These are phyloP conservation scores for Brachionus sp. DNA, from an alignment of 1,140 invertebrate species.

Conservation along the genomic window DNA sequence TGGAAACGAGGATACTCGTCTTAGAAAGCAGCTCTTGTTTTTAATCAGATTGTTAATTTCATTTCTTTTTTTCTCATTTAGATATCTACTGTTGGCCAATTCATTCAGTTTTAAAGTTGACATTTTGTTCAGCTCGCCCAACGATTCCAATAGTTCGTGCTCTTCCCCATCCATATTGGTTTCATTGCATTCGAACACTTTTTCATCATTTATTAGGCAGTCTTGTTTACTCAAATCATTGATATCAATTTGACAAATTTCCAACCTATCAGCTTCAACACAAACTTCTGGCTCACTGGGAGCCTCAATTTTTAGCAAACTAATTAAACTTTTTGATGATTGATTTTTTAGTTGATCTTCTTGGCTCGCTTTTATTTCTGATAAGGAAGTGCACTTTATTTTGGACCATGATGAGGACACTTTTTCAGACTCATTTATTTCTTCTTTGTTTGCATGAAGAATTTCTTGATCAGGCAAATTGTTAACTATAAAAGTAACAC, in stretches of 20 bases:
- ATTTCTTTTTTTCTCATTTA: conserved; percentile 12
- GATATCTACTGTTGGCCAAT: neutral
- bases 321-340: conserved; percentile 10
- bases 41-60: neutral
- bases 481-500: neutral
- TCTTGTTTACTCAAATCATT: neutral
- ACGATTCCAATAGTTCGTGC: neutral
- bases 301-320: conserved; percentile 8
- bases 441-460: neutral
- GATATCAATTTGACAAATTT: neutral
- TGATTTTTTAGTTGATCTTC: neutral
- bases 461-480: neutral
- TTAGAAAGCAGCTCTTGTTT: conserved; percentile 23
- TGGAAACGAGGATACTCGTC: neutral
- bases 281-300: neutral
- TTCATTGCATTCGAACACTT: neutral
- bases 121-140: conserved; percentile 6
- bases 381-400: conserved; percentile 7
- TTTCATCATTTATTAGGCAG: neutral
- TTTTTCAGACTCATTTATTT: neutral
- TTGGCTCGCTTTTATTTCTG: neutral
- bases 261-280: neutral
- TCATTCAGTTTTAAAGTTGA: conserved; percentile 8
- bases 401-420: neutral
- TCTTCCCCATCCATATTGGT: neutral